These are phyloP conservation scores for Cassiopea xamachana DNA, from an alignment of 30 jellyfish, hydroid and myxozoan species.

Conservation along the genomic window DNA sequence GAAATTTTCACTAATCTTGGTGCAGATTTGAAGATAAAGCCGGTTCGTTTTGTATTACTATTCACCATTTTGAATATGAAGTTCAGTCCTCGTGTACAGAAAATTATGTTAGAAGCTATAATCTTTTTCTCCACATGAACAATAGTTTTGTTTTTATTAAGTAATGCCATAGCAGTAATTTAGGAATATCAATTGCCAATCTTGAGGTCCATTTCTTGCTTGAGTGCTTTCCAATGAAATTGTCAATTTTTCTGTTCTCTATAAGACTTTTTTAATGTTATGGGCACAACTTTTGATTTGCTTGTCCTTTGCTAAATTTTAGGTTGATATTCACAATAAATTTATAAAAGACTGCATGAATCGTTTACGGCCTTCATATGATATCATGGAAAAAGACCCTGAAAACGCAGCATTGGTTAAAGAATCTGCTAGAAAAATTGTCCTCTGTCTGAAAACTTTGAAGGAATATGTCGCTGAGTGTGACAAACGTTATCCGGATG, in stretches of 20 bases:
- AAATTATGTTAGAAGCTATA: no score
- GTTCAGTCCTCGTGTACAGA: neutral
- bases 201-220: no score
- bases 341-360: slow-evolving; percentile 86
- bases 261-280: no score
- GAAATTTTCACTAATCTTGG: slow-evolving; percentile 94
- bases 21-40: slow-evolving; percentile 68
- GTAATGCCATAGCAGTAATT: no score
- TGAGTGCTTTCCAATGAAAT: no score
- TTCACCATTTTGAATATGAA: neutral
- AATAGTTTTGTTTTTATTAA: no score
- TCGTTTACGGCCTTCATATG: slow-evolving; percentile 83
- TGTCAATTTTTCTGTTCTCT: no score
- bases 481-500: slow-evolving; percentile 82
- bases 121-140: no score
- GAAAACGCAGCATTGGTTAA: slow-evolving; percentile 30
- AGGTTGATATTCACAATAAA: slow-evolving; percentile 83
- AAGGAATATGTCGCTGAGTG: slow-evolving; percentile 92
- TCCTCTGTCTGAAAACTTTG: slow-evolving; percentile 80
- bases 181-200: no score
- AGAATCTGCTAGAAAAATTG: slow-evolving; percentile 84
- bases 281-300: neutral
- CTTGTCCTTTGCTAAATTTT: neutral
- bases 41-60: slow-evolving; percentile 45
- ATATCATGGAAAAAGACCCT: slow-evolving; percentile 55